These are phyloP conservation scores for Drosophila maculinotata DNA, from an alignment of 2,888 invertebrate genomes.

Conservation along the genomic window DNA sequence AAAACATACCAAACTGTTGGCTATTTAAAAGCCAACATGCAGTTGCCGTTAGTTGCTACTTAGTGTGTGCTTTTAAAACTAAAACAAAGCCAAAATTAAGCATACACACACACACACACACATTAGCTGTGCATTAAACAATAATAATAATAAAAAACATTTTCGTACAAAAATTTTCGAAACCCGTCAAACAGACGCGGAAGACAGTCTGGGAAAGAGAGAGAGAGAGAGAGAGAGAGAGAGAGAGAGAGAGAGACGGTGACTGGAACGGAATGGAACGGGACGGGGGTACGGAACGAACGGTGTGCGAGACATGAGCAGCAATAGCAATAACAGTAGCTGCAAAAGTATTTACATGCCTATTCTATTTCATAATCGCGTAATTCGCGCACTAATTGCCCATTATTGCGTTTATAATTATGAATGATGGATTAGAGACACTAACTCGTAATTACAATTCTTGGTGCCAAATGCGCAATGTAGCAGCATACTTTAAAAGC, in stretches of 20 bases:
- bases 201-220: constrained; percentile 49
- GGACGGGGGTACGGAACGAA: constrained; percentile 2
- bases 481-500: constrained; percentile 9
- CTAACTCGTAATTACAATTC: constrained; percentile 58
- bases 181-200: constrained; percentile 64
- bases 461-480: constrained; percentile 26
- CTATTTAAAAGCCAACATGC: constrained; percentile 48
- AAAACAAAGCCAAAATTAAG: constrained; percentile 77
- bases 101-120: constrained; percentile 34
- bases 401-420: constrained; percentile 57
- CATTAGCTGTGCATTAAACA: constrained; percentile 56
- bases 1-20: constrained; percentile 49
- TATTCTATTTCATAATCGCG: constrained; percentile 76
- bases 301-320: constrained; percentile 13
- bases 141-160: constrained; percentile 42
- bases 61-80: constrained; percentile 83
- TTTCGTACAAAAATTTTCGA: constrained; percentile 56
- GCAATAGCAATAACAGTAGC: not conserved
- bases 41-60: constrained; percentile 72
- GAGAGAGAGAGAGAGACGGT: constrained; percentile 8
- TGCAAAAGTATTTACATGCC: constrained; percentile 64
- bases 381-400: constrained; percentile 71
- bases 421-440: constrained; percentile 44
- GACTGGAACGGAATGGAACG: constrained; percentile 1
- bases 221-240: not conserved